phyloP scores from a whole-genome alignment of 2,797 vertebrate genomes.

The Bryconaethiops microstoma region DNA sequence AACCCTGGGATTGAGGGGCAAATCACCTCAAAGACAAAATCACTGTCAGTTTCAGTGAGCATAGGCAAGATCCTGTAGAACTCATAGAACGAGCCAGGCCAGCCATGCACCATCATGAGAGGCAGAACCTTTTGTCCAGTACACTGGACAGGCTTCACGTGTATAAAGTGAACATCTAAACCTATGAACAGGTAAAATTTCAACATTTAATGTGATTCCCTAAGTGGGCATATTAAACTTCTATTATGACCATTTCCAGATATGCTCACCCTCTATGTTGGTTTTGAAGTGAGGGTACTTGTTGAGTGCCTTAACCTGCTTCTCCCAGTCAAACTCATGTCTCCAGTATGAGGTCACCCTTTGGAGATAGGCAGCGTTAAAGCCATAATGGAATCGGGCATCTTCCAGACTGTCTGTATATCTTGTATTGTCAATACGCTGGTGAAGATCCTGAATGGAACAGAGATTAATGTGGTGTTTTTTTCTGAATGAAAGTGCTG shows the following conservation, averaged over 20 bases:
- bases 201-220: not conserved
- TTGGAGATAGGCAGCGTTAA: slow-evolving; percentile 82
- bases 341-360: slow-evolving; percentile 86
- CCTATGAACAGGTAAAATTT: not conserved
- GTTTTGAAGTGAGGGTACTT: slow-evolving; percentile 89
- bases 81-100: slow-evolving; percentile 90
- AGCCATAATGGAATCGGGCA: slow-evolving; percentile 83
- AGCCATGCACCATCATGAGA: slow-evolving; percentile 88
- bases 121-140: slow-evolving; percentile 74
- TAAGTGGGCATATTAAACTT: not conserved
- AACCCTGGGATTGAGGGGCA: slow-evolving; percentile 92
- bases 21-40: slow-evolving; percentile 84
- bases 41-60: slow-evolving; percentile 72
- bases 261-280: slow-evolving; percentile 85
- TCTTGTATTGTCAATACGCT: slow-evolving; percentile 80
- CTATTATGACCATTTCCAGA: not conserved
- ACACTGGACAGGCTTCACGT: slow-evolving; percentile 74
- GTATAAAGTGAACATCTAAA: slow-evolving; percentile 71
- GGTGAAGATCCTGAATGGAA: slow-evolving; percentile 78
- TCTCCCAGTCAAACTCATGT: slow-evolving; percentile 84
- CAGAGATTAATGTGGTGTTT: not conserved
- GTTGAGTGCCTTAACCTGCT: slow-evolving; percentile 84
- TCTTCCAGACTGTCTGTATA: slow-evolving; percentile 78
- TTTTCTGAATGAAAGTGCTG: not conserved
- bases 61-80: slow-evolving; percentile 89